Percentiles rank a stretch among this genome's conserved stretches.
Evolutionary conservation across 2,888 invertebrate species (phyloP).

Genomic region (Limnephilus marmoratus): DNA sequence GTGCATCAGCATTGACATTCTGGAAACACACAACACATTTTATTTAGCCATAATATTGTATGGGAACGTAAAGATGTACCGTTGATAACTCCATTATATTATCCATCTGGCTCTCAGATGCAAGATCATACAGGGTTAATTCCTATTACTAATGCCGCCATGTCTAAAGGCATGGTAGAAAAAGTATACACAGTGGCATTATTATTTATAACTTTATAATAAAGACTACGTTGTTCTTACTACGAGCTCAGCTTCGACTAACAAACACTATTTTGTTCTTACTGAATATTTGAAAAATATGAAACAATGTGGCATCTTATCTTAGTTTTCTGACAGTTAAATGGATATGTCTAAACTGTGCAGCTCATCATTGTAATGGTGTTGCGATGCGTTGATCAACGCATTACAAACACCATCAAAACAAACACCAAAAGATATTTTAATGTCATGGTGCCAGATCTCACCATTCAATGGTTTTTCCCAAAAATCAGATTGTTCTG

Average conservation of each 20-base stretch:
- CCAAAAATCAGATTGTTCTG: too few species aligned
- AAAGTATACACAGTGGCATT: not conserved
- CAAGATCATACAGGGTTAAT: not conserved
- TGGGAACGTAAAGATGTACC: slow-evolving; percentile 52
- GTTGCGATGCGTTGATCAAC: not conserved
- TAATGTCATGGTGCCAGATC: not conserved
- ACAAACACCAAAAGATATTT: not conserved
- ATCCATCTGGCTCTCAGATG: not conserved
- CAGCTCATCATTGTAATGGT: not conserved
- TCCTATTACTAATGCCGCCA: not conserved
- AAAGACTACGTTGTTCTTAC: too few species aligned
- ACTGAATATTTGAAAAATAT: too few species aligned
- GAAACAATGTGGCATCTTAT: not conserved
- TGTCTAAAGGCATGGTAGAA: not conserved
- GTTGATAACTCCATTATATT: too few species aligned
- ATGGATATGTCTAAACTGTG: not conserved
- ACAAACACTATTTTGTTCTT: too few species aligned
- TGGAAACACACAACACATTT: slow-evolving; percentile 72
- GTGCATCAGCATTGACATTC: slow-evolving; percentile 91
- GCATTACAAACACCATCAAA: too few species aligned
- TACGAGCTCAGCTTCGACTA: too few species aligned
- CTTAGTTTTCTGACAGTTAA: not conserved
- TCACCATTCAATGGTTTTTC: not conserved
- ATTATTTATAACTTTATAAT: not conserved
- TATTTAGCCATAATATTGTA: not conserved